Percentiles rank a stretch among this genome's conserved stretches.
Conservation (phyloP, 2,888 invertebrate genomes). For the Erebia palarica region DNA sequence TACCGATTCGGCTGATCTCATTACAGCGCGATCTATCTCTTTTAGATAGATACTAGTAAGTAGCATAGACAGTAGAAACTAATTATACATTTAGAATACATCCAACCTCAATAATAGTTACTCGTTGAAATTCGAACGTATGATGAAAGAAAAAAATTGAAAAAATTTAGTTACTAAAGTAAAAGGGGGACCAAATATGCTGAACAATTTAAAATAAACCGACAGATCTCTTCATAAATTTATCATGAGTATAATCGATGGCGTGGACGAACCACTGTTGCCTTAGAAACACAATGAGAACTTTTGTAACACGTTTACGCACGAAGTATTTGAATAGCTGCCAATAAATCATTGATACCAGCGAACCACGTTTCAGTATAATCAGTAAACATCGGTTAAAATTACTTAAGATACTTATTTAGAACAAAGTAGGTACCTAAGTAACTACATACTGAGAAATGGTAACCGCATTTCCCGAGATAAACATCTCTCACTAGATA, state of each 20-base stretch:
- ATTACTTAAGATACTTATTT: not conserved
- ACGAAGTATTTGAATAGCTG: slow-evolving; percentile 23
- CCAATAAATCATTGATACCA: slow-evolving; percentile 19
- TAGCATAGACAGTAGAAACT: too few species aligned
- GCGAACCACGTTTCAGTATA: not conserved
- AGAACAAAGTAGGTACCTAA: not conserved
- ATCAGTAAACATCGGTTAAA: slow-evolving; percentile 9
- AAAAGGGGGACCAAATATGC: not conserved
- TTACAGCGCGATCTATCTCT: not conserved
- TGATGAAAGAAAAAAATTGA: not conserved
- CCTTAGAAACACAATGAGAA: slow-evolving; percentile 13
- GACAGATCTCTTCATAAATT: not conserved
- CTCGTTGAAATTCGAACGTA: not conserved
- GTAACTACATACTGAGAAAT: not conserved
- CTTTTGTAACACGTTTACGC: slow-evolving; percentile 17
- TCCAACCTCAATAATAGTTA: too few species aligned
- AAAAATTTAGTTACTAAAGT: not conserved
- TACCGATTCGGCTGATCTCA: not conserved
- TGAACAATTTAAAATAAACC: not conserved
- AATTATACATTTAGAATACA: too few species aligned
- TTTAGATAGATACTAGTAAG: too few species aligned
- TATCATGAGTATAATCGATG: slow-evolving; percentile 20
- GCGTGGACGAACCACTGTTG: slow-evolving; percentile 14
- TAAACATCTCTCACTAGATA: not conserved
- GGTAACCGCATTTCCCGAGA: not conserved